phyloP scores from a whole-genome alignment of 2,797 vertebrate genomes.

The Lagocephalus sceleratus region DNA sequence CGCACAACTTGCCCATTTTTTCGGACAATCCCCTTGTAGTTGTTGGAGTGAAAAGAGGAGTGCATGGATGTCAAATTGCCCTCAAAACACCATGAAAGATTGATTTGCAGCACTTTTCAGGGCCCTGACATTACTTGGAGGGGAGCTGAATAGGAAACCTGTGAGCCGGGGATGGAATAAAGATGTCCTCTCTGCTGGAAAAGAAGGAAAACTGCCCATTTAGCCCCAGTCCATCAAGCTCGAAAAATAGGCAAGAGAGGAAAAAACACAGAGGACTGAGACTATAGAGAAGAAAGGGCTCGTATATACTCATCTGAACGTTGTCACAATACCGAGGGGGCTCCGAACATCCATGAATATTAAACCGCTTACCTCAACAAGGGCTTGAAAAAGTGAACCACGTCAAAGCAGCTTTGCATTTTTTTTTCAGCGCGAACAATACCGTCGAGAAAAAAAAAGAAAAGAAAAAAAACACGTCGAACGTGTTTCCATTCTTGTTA shows the following conservation, averaged over 20 bases:
- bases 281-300: conserved; percentile 77
- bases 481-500: conserved; percentile 69
- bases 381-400: conserved; percentile 67
- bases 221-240: conserved; percentile 89
- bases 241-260: conserved; percentile 79
- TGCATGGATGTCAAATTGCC: conserved; percentile 87
- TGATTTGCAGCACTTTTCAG: conserved; percentile 93
- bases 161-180: conserved; percentile 88
- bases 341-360: conserved; percentile 96
- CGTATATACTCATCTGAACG: conserved; percentile 86
- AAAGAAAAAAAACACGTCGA: conserved; percentile 36
- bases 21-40: conserved; percentile 84
- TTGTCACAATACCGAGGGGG: conserved; percentile 83
- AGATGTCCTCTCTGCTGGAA: conserved; percentile 89
- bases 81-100: conserved; percentile 91
- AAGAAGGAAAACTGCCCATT: conserved; percentile 83
- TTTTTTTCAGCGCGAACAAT: conserved; percentile 70
- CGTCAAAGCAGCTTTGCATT: conserved; percentile 76
- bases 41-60: conserved; percentile 77
- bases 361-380: conserved; percentile 81
- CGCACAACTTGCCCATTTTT: conserved; percentile 68
- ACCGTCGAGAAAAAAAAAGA: conserved; percentile 26
- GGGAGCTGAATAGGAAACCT: conserved; percentile 83
- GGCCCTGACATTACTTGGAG: conserved; percentile 83
- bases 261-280: conserved; percentile 79